Base-by-base conservation (phyloP, 1,140 invertebrate species). In the Chymomyza costata region DNA sequence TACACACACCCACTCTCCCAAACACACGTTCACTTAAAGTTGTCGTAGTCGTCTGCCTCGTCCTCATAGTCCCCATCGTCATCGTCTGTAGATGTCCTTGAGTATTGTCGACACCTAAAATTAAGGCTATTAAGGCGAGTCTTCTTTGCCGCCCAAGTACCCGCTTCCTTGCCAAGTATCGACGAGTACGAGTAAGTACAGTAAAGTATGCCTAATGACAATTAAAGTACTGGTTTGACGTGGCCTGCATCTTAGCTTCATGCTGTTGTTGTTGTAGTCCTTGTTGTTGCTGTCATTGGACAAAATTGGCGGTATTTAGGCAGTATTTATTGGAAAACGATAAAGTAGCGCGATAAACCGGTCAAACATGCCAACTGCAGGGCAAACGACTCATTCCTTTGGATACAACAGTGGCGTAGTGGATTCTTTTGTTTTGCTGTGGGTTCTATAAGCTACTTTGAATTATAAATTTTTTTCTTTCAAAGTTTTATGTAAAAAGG, bases 251-350 rank as follows among this genome's bases (percentile, higher is more conserved):
- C n/a, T n/a, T n/a, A n/a, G 8, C 19, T 17, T n/a, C 18, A 13
- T 31, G 18, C 28, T 17, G 18, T 16, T 15, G 13, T 32, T 13
- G 40, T 52, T 35, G 31, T 37, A 14, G 31, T 47, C 32, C n/a
- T 6, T 17, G 18, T 17, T 31, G 55, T 41, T 59, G 37, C 46
- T 54, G 48, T n/a, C n/a, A n/a, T n/a, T n/a, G n/a, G n/a, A n/a
- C n/a, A n/a, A n/a, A n/a, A n/a, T n/a, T n/a, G n/a, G n/a, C n/a
- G n/a, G n/a, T n/a, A n/a, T n/a, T n/a, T n/a, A n/a, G n/a, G n/a
- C n/a, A n/a, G n/a, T n/a, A n/a, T 45, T 50, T 71, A 71, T 71
- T 66, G 67, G 57, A 45, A 73, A 73, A 45, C 68, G 68, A 73
- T 73, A 66, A 73, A 73, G 50, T 41, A 39, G 54, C 25, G 32